A percentile compares a stretch with the other conserved stretches of the same genome.
Conservation (phyloP, 1,140 invertebrate genomes). For the Zaprionus davidi region DNA sequence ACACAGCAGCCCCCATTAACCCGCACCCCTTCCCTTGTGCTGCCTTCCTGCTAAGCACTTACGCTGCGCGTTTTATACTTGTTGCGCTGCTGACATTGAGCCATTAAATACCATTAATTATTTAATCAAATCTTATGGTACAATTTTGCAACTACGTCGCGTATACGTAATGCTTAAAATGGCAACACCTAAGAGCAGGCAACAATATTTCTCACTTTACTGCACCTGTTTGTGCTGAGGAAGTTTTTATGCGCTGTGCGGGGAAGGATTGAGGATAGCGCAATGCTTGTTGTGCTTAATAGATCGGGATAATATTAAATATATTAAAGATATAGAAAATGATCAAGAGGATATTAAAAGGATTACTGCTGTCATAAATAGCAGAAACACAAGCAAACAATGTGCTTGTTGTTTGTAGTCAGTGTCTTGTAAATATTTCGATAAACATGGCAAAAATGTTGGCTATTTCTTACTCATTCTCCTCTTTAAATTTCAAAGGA, state of each 20-base stretch:
- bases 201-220: constrained; percentile 40
- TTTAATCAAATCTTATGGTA: constrained; percentile 68
- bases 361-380: background rate
- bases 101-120: constrained; percentile 63
- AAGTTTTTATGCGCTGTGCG: background rate
- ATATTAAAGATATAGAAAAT: background rate
- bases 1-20: background rate
- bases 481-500: background rate
- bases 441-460: too few relatives aligned
- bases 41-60: background rate
- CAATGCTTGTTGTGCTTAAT: background rate
- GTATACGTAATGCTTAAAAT: constrained; percentile 26
- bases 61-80: constrained; percentile 35
- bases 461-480: too few relatives aligned
- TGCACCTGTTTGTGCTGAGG: constrained; percentile 13
- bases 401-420: too few relatives aligned
- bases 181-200: constrained; percentile 51
- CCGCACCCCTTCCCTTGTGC: background rate
- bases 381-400: background rate
- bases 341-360: too few relatives aligned
- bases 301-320: background rate
- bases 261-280: background rate
- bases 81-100: constrained; percentile 48
- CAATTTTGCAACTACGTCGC: constrained; percentile 25
- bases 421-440: too few relatives aligned